Evolutionary conservation across 1,140 invertebrate species (phyloP), one percentile per base, ranked within the genome.

Genomic region (Nomia melanderi): DNA sequence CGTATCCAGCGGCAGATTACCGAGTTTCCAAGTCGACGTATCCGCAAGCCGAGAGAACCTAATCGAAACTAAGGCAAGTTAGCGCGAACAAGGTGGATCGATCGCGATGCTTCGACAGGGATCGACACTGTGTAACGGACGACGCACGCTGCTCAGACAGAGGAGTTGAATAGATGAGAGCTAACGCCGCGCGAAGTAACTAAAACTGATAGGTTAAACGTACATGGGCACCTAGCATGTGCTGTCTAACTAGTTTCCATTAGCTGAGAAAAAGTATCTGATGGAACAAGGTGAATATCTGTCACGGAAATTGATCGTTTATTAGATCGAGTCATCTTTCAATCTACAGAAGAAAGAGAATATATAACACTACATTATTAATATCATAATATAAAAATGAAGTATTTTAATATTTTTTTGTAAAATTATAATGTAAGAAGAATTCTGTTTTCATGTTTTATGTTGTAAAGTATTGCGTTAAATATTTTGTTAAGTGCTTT

Each of bases 11-110:
- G 23, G 41, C 14, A 70, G 74, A 76, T 76, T 76, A 76, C 56
- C 31, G 66, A 76, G 74, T 76, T 76, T 29, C 74, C 65, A 70
- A 76, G 74, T 76, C 65, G 65, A 50, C 54, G 39, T 76, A 53
- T 20, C 39, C 39, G 33, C 39, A n/a, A 23, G 39, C 20, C 64
- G 31, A 14, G n/a, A 25, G 64, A 39, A 1, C n/a, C 65, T 60
- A 76, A 76, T 76, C 74, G 74, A 76, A 67, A 39, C 23, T 59
- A 60, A 70, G 41, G 41, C 54, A 25, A 76, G 64, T 56, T 66
- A 53, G 23, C 72, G n/a, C 23, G 29, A n/a, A 39, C 33, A 31
- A 65, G 59, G 36, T 50, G 41, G 74, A 39, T 76, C 64, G 66
- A 76, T 70, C 54, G 54, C 33, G 65, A 8, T 4, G 12, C 29